Evolutionary conservation across 2,888 invertebrate genomes (phyloP).

Genomic region (Erebia palarica): DNA sequence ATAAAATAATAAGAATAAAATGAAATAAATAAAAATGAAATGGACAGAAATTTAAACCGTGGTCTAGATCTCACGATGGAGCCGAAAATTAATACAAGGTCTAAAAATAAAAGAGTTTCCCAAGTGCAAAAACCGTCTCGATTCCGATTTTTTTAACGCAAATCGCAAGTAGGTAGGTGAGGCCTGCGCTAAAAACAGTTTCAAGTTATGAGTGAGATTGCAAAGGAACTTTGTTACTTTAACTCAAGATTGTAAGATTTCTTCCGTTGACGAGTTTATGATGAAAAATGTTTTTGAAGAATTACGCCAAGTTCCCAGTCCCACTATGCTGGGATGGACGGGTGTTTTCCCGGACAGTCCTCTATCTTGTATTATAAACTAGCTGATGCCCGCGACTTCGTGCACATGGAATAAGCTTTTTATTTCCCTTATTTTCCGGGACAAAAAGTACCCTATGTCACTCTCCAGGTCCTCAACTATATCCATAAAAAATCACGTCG

Average conservation of each 20-base stretch:
- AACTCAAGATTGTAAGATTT: slow-evolving; percentile 12
- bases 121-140: not conserved
- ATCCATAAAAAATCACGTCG: not conserved
- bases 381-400: too few relatives aligned
- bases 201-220: not conserved
- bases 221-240: slow-evolving; percentile 15
- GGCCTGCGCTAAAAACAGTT: not conserved
- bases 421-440: too few relatives aligned
- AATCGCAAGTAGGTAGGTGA: not conserved
- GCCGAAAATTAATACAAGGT: not conserved
- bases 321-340: not conserved
- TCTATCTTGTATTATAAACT: too few relatives aligned
- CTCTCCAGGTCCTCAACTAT: too few relatives aligned
- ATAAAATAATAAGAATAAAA: too few relatives aligned
- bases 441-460: too few relatives aligned
- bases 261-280: not conserved
- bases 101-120: not conserved
- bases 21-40: too few relatives aligned
- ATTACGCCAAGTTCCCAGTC: not conserved
- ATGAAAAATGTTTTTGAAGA: slow-evolving; percentile 5
- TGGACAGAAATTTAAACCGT: too few relatives aligned
- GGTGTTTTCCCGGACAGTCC: not conserved
- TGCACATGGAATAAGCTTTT: too few relatives aligned
- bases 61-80: too few relatives aligned
- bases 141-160: not conserved